phyloP scores from a whole-genome alignment of 2,888 invertebrate genomes.

The Mycalesis mineus region DNA sequence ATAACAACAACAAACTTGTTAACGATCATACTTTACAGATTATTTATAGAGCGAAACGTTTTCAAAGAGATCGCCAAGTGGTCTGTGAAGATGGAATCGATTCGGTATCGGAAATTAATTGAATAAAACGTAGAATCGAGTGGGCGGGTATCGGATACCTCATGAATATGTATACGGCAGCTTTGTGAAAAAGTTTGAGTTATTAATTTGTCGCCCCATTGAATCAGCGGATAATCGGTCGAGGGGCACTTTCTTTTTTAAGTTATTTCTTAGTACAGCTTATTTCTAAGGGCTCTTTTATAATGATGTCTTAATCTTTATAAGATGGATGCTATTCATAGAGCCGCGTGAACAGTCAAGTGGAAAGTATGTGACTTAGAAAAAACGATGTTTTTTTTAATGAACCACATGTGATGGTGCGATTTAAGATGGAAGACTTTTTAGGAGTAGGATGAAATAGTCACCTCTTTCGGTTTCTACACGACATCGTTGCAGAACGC shows the following conservation, averaged over 20 bases:
- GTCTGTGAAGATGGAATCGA: slow-evolving; percentile 35
- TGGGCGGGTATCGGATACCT: slow-evolving; percentile 39
- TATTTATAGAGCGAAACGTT: slow-evolving; percentile 7
- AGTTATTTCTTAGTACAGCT: background rate
- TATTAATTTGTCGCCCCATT: slow-evolving; percentile 29
- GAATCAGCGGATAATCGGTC: slow-evolving; percentile 9
- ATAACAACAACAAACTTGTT: background rate
- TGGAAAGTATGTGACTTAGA: too few species aligned
- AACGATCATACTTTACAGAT: slow-evolving; percentile 2
- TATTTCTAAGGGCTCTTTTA: background rate
- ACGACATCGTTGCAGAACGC: too few species aligned
- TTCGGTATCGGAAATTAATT: slow-evolving; percentile 66
- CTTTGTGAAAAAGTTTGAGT: slow-evolving; percentile 49
- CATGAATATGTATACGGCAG: slow-evolving; percentile 67
- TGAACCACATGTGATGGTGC: too few species aligned
- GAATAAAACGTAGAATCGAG: slow-evolving; percentile 63
- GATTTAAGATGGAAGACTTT: too few species aligned
- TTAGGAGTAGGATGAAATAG: too few species aligned
- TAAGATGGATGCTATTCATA: slow-evolving; percentile 21
- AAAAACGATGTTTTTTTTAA: too few species aligned
- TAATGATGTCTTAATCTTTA: background rate
- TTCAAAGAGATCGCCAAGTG: slow-evolving; percentile 34
- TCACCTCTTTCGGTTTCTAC: too few species aligned
- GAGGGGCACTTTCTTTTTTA: background rate
- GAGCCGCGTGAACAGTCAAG: too few species aligned